phyloP scores from a whole-genome alignment of 2,888 invertebrate species.

The Papilio gigon region DNA sequence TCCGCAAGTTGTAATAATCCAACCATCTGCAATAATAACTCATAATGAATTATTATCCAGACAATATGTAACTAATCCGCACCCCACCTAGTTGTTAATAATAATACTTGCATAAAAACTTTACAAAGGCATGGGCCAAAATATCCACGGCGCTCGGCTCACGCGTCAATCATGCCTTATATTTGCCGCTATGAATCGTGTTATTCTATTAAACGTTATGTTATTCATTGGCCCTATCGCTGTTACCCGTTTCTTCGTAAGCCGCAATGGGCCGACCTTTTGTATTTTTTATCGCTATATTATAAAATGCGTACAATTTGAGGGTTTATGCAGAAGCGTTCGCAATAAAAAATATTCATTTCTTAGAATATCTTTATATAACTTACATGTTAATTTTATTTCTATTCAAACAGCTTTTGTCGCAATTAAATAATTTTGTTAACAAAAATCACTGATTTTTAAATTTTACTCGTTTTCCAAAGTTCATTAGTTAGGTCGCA shows the following conservation, averaged over 20 bases:
- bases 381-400: too few species aligned
- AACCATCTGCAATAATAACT: constrained; percentile 1
- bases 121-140: constrained; percentile 64
- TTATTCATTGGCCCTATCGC: constrained; percentile 78
- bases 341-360: constrained; percentile 8
- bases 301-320: constrained; percentile 18
- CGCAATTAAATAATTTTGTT: too few species aligned
- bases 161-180: constrained; percentile 78
- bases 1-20: neutral
- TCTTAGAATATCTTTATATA: neutral
- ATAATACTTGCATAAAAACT: constrained; percentile 68
- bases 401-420: too few species aligned
- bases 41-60: constrained; percentile 60
- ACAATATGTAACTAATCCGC: constrained; percentile 69
- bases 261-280: constrained; percentile 59
- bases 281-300: constrained; percentile 50
- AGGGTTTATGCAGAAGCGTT: neutral
- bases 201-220: constrained; percentile 75
- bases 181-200: constrained; percentile 69
- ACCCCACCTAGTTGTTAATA: constrained; percentile 69
- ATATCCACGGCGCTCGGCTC: constrained; percentile 68
- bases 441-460: too few species aligned
- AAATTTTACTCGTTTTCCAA: too few species aligned
- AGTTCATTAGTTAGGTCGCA: too few species aligned
- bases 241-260: constrained; percentile 58